These are phyloP conservation scores for Dicycla oo DNA, from an alignment of 2,888 invertebrate genomes.

Conservation along the genomic window DNA sequence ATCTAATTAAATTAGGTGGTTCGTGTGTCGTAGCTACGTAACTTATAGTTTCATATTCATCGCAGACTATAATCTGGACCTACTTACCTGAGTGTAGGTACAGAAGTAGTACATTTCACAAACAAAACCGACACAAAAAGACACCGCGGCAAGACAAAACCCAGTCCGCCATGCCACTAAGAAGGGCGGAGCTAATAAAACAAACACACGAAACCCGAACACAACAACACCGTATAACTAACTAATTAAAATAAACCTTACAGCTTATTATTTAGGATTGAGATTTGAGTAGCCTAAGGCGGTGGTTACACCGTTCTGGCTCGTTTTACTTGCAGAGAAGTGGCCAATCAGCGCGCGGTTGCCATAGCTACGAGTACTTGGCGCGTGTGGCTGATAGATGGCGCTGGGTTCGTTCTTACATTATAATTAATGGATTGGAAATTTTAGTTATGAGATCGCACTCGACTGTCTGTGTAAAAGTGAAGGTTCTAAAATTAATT, in stretches of 20 bases:
- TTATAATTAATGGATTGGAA: slow-evolving; percentile 62
- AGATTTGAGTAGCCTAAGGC: slow-evolving; percentile 71
- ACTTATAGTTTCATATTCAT: slow-evolving; percentile 21
- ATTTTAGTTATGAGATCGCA: slow-evolving; percentile 50
- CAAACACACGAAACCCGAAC: slow-evolving; percentile 63
- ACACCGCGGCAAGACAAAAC: slow-evolving; percentile 76
- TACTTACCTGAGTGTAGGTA: slow-evolving; percentile 46
- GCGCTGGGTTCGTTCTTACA: slow-evolving; percentile 70
- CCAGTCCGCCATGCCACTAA: slow-evolving; percentile 85
- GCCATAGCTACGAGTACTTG: slow-evolving; percentile 81
- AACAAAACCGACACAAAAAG: slow-evolving; percentile 81
- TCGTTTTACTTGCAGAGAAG: slow-evolving; percentile 72
- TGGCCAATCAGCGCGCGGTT: slow-evolving; percentile 88
- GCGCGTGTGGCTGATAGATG: slow-evolving; percentile 78
- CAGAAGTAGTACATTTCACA: slow-evolving; percentile 60
- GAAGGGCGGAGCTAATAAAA: slow-evolving; percentile 88
- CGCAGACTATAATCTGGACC: slow-evolving; percentile 25
- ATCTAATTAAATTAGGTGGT: slow-evolving; percentile 15
- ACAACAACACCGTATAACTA: slow-evolving; percentile 59
- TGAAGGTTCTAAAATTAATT: slow-evolving; percentile 33
- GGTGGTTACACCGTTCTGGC: slow-evolving; percentile 75
- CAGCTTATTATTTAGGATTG: slow-evolving; percentile 67
- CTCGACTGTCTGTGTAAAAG: slow-evolving; percentile 14
- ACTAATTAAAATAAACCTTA: slow-evolving; percentile 76
- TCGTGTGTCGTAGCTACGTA: slow-evolving; percentile 2